Percentiles rank a stretch among this genome's conserved stretches.
Evolutionary conservation across 2,113 vertebrate genomes (phyloP).

Genomic region (Zosterops japonicus): DNA sequence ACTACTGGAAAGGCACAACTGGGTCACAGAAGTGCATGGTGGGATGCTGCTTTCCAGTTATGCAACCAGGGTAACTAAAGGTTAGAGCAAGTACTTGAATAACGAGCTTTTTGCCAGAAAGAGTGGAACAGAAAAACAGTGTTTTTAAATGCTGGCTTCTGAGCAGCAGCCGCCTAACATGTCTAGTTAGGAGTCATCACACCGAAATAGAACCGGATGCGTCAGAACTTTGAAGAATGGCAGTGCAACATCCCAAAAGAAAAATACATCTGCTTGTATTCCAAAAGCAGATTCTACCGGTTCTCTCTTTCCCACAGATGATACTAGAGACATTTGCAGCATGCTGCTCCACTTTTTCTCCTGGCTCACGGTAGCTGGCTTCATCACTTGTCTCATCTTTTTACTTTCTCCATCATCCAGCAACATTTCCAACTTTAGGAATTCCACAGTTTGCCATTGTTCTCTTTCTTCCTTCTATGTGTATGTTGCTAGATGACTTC

Average conservation of each 20-base stretch:
- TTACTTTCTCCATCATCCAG: neutral
- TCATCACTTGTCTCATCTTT: neutral
- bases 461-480: neutral
- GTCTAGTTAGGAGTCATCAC: conserved; percentile 36
- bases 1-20: conserved; percentile 66
- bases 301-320: conserved; percentile 3
- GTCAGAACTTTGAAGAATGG: conserved; percentile 32
- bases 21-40: conserved; percentile 72
- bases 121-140: conserved; percentile 41
- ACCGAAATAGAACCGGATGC: conserved; percentile 25
- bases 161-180: conserved; percentile 33
- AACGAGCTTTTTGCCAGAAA: conserved; percentile 63
- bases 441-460: neutral
- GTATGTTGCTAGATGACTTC: neutral
- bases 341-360: neutral
- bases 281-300: conserved; percentile 46
- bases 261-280: conserved; percentile 23
- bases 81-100: conserved; percentile 59
- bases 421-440: neutral
- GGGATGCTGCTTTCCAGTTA: conserved; percentile 71
- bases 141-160: conserved; percentile 46
- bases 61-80: conserved; percentile 65
- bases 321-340: neutral
- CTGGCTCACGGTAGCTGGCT: neutral
- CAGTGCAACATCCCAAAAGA: conserved; percentile 40